Percentiles rank a stretch among this genome's conserved stretches.
phyloP scores from a whole-genome alignment of 2,888 invertebrate species.

The Priocnemis perturbator region DNA sequence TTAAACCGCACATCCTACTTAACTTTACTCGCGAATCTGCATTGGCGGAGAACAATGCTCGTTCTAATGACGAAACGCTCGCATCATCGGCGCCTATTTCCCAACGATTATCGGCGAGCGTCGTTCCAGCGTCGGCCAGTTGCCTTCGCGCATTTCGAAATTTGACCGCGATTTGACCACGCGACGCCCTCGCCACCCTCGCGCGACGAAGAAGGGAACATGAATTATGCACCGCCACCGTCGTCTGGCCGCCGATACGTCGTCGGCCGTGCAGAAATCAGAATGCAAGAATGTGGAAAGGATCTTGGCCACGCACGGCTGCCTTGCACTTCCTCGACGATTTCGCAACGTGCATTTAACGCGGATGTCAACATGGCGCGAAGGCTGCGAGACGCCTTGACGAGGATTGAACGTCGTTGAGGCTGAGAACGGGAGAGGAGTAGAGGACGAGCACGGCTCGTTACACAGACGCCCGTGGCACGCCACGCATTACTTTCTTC shows the following conservation, averaged over 20 bases:
- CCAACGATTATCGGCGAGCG: too few relatives aligned
- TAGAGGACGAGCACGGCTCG: constrained; percentile 8
- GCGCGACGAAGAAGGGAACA: constrained; percentile 10
- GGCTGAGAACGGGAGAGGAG: constrained; percentile 11
- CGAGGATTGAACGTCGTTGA: constrained; percentile 8
- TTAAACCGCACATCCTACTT: too few relatives aligned
- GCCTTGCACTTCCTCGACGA: constrained; percentile 45
- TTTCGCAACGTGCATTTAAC: constrained; percentile 48
- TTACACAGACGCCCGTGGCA: not conserved
- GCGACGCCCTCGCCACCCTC: too few relatives aligned
- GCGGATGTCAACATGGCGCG: constrained; percentile 32
- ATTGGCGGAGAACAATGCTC: too few relatives aligned
- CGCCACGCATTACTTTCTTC: not conserved
- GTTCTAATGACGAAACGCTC: too few relatives aligned
- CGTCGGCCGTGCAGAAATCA: constrained; percentile 25
- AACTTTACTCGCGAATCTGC: too few relatives aligned
- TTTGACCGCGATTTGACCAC: too few relatives aligned
- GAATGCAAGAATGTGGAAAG: constrained; percentile 51
- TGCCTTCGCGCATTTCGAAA: too few relatives aligned
- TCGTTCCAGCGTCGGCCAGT: too few relatives aligned
- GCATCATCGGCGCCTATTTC: too few relatives aligned
- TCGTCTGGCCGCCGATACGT: constrained; percentile 15
- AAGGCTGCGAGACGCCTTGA: constrained; percentile 15
- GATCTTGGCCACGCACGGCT: constrained; percentile 44
- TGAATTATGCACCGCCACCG: constrained; percentile 4